These are phyloP conservation scores for Xanthostigma xanthostigma DNA, from an alignment of 2,888 invertebrate genomes.

Conservation along the genomic window DNA sequence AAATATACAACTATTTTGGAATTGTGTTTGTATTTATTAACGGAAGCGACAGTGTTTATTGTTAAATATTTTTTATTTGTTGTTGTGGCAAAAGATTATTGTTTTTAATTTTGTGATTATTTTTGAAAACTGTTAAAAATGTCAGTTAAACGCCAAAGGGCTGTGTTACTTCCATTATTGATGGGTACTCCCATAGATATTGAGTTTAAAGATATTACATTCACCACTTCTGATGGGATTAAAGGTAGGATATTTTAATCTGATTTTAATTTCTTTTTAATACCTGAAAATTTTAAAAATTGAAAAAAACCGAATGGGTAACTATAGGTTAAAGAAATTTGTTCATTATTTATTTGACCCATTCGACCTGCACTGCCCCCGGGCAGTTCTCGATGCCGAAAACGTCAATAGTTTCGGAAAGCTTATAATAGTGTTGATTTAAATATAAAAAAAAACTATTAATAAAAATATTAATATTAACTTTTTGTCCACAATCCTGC, in stretches of 20 bases:
- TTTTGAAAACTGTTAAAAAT: neutral
- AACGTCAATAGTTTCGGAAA: too few relatives aligned
- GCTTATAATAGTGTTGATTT: too few relatives aligned
- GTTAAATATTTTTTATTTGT: neutral
- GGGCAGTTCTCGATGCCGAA: too few relatives aligned
- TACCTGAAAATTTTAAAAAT: too few relatives aligned
- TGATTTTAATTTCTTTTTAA: too few relatives aligned
- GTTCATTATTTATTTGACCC: too few relatives aligned
- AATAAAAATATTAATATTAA: too few relatives aligned
- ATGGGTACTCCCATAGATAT: slow-evolving; percentile 1
- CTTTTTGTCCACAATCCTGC: too few relatives aligned
- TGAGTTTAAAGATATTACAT: slow-evolving; percentile 4
- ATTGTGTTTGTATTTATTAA: neutral
- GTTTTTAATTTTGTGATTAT: neutral
- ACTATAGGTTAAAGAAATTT: too few relatives aligned
- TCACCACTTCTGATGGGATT: neutral
- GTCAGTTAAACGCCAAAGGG: neutral
- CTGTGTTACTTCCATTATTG: neutral
- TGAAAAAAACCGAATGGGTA: too few relatives aligned
- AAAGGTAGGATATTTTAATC: neutral
- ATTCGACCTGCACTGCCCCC: too few relatives aligned
- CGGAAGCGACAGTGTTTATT: neutral
- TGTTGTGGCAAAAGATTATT: neutral
- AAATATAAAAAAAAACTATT: too few relatives aligned
- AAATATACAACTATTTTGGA: neutral